Evolutionary conservation across 1,140 invertebrate species (phyloP).

Genomic region (Steinernema feltiae): DNA sequence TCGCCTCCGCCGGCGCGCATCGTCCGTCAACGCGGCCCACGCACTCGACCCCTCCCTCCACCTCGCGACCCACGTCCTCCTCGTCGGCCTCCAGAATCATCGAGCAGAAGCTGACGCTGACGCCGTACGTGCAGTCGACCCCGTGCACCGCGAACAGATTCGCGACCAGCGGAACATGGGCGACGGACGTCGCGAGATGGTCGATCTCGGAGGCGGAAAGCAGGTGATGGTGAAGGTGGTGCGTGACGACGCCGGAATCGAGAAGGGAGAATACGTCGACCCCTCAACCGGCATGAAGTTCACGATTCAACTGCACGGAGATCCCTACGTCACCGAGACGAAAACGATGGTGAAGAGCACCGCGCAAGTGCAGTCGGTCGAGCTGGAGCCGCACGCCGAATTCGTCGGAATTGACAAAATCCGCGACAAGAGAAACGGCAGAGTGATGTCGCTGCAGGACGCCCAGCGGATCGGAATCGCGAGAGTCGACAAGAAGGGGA

Average conservation of each 20-base stretch:
- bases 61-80: slow-evolving; percentile 10
- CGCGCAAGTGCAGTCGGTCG: slow-evolving; percentile 55
- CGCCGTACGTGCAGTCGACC: slow-evolving; percentile 9
- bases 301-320: slow-evolving; percentile 39
- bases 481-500: slow-evolving; percentile 56
- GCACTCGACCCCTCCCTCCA: not conserved
- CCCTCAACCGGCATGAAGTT: slow-evolving; percentile 46
- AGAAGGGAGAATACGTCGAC: slow-evolving; percentile 56
- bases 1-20: slow-evolving; percentile 66
- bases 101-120: slow-evolving; percentile 10
- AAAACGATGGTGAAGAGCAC: slow-evolving; percentile 55
- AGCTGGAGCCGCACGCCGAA: slow-evolving; percentile 55
- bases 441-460: slow-evolving; percentile 51
- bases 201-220: slow-evolving; percentile 42
- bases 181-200: slow-evolving; percentile 36
- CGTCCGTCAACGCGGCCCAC: not conserved
- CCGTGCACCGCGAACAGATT: not conserved
- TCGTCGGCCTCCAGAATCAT: not conserved
- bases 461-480: slow-evolving; percentile 55
- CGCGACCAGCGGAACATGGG: slow-evolving; percentile 8
- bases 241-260: slow-evolving; percentile 32
- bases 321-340: slow-evolving; percentile 54
- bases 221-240: slow-evolving; percentile 44
- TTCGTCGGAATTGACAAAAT: slow-evolving; percentile 57
- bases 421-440: slow-evolving; percentile 47